These are phyloP conservation scores for Symphodus melops DNA, from an alignment of 2,113 vertebrate species.

Conservation along the genomic window DNA sequence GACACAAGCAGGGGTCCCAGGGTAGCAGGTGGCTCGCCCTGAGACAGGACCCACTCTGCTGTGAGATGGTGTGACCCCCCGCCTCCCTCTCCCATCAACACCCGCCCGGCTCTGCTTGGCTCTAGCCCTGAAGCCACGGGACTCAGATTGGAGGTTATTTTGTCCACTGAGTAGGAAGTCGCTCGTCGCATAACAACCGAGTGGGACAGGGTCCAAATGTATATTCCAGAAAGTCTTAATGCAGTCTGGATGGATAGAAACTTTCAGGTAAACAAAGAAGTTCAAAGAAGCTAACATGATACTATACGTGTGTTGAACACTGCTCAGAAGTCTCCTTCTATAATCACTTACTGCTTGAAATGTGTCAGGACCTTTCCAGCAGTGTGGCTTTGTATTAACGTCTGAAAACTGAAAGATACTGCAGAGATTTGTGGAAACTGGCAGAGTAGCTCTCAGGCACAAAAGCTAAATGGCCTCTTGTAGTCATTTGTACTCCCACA, in stretches of 20 bases:
- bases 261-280: background rate
- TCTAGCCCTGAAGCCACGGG: conserved; percentile 53
- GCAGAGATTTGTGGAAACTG: conserved; percentile 12
- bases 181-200: conserved; percentile 28
- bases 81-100: conserved; percentile 28
- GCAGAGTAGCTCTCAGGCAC: conserved; percentile 45
- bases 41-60: conserved; percentile 51
- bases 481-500: conserved; percentile 30
- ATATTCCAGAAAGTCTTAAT: background rate
- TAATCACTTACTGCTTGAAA: background rate
- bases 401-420: conserved; percentile 3
- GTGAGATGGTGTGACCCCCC: conserved; percentile 44
- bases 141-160: conserved; percentile 59
- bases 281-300: background rate
- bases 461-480: conserved; percentile 48
- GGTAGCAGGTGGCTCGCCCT: conserved; percentile 69
- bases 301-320: background rate
- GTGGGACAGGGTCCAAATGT: conserved; percentile 22
- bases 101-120: conserved; percentile 45
- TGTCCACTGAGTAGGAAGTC: conserved; percentile 30
- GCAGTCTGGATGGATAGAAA: background rate
- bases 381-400: conserved; percentile 11
- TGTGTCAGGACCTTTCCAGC: background rate
- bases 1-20: conserved; percentile 30
- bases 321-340: background rate